These are phyloP conservation scores for Coelinius sp. DNA, from an alignment of 2,888 invertebrate species.

Conservation along the genomic window DNA sequence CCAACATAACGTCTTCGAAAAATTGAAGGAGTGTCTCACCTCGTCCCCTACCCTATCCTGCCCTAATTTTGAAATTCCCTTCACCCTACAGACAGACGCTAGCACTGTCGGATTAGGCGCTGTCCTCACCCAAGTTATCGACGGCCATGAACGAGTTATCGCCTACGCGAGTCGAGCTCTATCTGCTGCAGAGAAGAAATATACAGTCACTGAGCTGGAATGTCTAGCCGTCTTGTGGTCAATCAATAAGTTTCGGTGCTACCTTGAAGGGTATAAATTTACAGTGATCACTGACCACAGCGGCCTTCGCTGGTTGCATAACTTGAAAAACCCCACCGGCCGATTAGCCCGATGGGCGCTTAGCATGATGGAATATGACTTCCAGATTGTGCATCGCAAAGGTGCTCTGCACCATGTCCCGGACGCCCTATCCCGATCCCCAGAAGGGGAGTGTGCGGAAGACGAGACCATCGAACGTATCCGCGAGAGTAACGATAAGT, in stretches of 20 bases:
- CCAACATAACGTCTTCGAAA: no score
- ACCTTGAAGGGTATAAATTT: no score
- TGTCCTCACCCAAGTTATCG: no score
- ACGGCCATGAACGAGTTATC: no score
- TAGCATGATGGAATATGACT: no score
- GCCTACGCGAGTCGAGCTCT: no score
- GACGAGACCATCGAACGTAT: not conserved
- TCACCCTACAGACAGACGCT: conserved; percentile 42
- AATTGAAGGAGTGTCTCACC: not conserved
- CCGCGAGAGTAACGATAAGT: not conserved
- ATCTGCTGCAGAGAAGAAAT: conserved; percentile 40
- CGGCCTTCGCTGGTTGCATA: conserved; percentile 45
- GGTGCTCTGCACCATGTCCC: no score
- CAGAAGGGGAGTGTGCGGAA: not conserved
- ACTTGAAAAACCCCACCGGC: conserved; percentile 30
- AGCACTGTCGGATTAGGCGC: no score
- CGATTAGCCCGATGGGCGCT: not conserved
- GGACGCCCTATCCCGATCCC: conserved; percentile 35
- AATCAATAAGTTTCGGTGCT: conserved; percentile 41
- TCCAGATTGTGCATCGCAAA: no score
- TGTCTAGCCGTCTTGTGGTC: conserved; percentile 45
- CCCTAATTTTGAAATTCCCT: not conserved
- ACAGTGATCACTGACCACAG: no score
- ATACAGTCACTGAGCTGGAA: conserved; percentile 45
- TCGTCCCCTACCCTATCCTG: conserved; percentile 12